Evolutionary conservation across 2,797 vertebrate genomes (phyloP).

Genomic region (Xiphorhynchus erythropygius): DNA sequence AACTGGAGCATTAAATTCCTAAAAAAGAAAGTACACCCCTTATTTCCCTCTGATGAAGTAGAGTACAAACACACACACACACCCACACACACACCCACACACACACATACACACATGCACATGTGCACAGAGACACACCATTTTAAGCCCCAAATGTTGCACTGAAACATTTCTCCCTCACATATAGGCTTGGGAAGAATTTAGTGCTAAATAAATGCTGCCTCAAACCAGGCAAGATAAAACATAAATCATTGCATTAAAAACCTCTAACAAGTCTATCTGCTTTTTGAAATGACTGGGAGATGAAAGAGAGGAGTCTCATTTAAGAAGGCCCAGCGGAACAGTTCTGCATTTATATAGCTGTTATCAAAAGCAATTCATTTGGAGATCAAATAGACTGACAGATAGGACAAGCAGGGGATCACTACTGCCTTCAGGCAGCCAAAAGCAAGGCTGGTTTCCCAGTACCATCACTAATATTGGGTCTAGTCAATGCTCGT

Average conservation of each 20-base stretch:
- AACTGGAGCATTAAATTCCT: neutral
- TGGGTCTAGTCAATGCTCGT: slow-evolving; percentile 75
- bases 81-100: neutral
- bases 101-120: neutral
- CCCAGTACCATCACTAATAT: slow-evolving; percentile 77
- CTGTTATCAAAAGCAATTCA: slow-evolving; percentile 90
- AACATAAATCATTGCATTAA: slow-evolving; percentile 86
- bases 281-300: slow-evolving; percentile 84
- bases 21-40: slow-evolving; percentile 3
- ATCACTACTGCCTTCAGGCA: slow-evolving; percentile 83
- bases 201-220: slow-evolving; percentile 83
- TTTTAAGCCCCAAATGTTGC: slow-evolving; percentile 58
- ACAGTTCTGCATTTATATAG: slow-evolving; percentile 86
- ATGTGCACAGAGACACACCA: neutral
- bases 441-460: slow-evolving; percentile 77
- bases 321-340: slow-evolving; percentile 85
- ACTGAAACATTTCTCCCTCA: slow-evolving; percentile 61
- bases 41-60: neutral
- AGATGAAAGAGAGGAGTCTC: slow-evolving; percentile 85
- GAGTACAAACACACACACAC: neutral
- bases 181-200: slow-evolving; percentile 72
- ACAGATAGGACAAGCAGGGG: slow-evolving; percentile 86
- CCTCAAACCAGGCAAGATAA: slow-evolving; percentile 81
- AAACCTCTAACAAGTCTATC: slow-evolving; percentile 84
- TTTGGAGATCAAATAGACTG: slow-evolving; percentile 90